A percentile compares a stretch with the other conserved stretches of the same genome.
Evolutionary conservation across 2,797 vertebrate genomes (phyloP).

Genomic region (Halcyon smyrnensis): DNA sequence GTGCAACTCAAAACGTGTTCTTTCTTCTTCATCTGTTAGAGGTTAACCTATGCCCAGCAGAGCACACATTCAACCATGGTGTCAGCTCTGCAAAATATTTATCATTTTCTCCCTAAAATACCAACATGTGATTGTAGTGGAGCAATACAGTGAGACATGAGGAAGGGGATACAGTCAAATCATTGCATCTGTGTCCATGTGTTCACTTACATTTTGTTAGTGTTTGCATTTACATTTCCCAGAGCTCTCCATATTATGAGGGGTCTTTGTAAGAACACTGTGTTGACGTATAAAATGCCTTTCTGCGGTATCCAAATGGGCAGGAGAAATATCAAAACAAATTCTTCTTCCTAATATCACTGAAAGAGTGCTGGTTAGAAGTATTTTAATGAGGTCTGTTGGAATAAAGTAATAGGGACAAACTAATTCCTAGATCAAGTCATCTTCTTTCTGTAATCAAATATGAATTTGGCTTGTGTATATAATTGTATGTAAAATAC

Average conservation of each 20-base stretch:
- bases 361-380: neutral
- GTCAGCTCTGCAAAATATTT: neutral
- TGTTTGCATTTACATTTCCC: neutral
- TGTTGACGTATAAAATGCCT: neutral
- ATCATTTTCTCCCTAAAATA: neutral
- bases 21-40: neutral
- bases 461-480: neutral
- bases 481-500: neutral
- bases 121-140: neutral
- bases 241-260: neutral
- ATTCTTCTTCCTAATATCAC: neutral
- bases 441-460: neutral
- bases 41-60: neutral
- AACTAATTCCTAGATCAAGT: neutral
- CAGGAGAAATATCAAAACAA: neutral
- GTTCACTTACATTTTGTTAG: neutral
- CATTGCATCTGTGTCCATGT: neutral
- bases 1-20: neutral
- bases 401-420: neutral
- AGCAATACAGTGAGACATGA: neutral
- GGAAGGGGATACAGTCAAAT: neutral
- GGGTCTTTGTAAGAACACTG: neutral
- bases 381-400: neutral
- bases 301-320: neutral
- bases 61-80: neutral